phyloP scores from a whole-genome alignment of 2,797 vertebrate genomes.

The Alcedo quadribrachys region DNA sequence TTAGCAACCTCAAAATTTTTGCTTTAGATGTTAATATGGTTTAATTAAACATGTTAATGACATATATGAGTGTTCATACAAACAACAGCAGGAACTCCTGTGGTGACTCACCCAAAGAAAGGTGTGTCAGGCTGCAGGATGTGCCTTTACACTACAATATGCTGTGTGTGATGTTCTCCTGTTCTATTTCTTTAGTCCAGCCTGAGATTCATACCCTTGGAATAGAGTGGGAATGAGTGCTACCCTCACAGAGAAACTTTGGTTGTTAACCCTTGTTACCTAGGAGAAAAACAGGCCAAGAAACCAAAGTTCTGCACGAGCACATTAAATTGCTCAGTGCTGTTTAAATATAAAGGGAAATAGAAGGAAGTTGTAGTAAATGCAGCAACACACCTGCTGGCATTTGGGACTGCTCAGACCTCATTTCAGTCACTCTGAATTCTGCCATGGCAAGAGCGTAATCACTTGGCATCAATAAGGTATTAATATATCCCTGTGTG shows the following conservation, averaged over 20 bases:
- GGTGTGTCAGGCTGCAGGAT: background rate
- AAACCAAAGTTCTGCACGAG: background rate
- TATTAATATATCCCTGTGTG: slow-evolving; percentile 19
- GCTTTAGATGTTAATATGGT: background rate
- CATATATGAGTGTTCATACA: background rate
- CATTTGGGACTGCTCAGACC: background rate
- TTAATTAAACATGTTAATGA: background rate
- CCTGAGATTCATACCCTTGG: background rate
- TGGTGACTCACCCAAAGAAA: background rate
- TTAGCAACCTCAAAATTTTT: background rate
- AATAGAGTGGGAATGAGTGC: background rate
- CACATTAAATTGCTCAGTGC: background rate
- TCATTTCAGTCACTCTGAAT: background rate
- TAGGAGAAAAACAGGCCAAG: background rate
- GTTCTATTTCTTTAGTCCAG: background rate
- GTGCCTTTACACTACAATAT: background rate
- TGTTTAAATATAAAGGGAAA: fast-evolving
- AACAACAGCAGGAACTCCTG: background rate
- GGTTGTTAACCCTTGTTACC: background rate
- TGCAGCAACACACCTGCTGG: background rate
- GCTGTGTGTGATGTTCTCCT: background rate
- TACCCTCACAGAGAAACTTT: background rate
- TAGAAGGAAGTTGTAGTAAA: background rate
- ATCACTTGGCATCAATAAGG: background rate
- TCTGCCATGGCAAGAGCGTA: background rate